These are phyloP conservation scores for Cathartes aura DNA, from an alignment of 2,113 vertebrate genomes.

Conservation along the genomic window DNA sequence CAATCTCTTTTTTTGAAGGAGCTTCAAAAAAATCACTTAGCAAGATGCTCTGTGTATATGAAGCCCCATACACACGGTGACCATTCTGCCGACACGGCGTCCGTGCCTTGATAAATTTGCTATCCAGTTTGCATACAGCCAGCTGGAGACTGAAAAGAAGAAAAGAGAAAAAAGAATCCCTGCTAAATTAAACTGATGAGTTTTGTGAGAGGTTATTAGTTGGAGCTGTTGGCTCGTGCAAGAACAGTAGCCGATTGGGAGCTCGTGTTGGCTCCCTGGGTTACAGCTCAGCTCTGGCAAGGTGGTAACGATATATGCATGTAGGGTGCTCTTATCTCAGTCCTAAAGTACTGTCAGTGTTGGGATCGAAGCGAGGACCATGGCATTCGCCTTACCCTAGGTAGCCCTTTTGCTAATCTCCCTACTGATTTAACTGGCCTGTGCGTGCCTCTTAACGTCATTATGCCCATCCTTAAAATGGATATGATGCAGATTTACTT, in stretches of 20 bases:
- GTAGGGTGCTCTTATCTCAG: background rate
- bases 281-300: background rate
- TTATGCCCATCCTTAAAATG: background rate
- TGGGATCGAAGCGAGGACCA: accelerated
- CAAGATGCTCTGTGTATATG: background rate
- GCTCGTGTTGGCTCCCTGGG: background rate
- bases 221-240: background rate
- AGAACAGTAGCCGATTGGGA: background rate
- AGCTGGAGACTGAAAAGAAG: background rate
- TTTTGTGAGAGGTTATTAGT: background rate
- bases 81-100: accelerated
- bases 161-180: background rate
- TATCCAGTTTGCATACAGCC: background rate
- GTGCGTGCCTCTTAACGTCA: background rate
- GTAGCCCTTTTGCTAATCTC: background rate
- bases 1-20: background rate
- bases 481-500: background rate
- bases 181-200: background rate
- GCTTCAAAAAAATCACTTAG: background rate
- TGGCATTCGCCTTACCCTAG: background rate
- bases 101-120: background rate
- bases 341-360: background rate
- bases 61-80: accelerated
- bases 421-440: background rate
- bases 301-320: too few species aligned